phyloP scores from a whole-genome alignment of 2,113 vertebrate species.

The Amphiprion ocellaris region DNA sequence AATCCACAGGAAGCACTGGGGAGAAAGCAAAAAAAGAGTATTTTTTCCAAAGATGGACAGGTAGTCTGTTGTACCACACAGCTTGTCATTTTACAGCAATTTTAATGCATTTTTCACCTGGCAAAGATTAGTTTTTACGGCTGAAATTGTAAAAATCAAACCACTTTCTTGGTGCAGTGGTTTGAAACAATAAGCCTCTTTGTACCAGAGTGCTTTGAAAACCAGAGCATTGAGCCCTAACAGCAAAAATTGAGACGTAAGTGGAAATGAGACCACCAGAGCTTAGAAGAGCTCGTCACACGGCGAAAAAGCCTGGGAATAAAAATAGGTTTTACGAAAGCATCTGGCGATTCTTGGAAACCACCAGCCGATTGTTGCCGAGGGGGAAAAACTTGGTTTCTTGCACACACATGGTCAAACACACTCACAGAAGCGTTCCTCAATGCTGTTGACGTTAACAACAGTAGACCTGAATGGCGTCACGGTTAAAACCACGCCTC shows the following conservation, averaged over 20 bases:
- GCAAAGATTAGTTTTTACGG: slow-evolving; percentile 10
- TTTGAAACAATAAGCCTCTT: slow-evolving; percentile 54
- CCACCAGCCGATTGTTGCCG: slow-evolving; percentile 19
- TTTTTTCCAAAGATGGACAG: neutral
- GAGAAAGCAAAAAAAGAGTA: no score
- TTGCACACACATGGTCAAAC: neutral
- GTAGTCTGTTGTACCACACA: neutral
- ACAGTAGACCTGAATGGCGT: slow-evolving; percentile 18
- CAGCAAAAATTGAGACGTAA: slow-evolving; percentile 18
- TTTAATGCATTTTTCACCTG: neutral
- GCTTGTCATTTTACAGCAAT: neutral
- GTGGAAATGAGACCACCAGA: slow-evolving; percentile 24
- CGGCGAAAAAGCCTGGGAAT: slow-evolving; percentile 15
- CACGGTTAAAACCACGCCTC: slow-evolving; percentile 11
- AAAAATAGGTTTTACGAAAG: slow-evolving; percentile 44
- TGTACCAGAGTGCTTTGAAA: slow-evolving; percentile 33
- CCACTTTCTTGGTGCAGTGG: neutral
- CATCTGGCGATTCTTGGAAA: slow-evolving; percentile 56
- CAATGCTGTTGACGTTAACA: slow-evolving; percentile 36
- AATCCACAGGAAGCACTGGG: no score
- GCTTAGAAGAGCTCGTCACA: slow-evolving; percentile 23
- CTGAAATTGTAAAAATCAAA: slow-evolving; percentile 14
- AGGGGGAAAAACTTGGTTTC: slow-evolving; percentile 11
- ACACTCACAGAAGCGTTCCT: slow-evolving; percentile 7
- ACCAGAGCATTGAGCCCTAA: slow-evolving; percentile 27